phyloP scores from a whole-genome alignment of 2,113 vertebrate genomes.

The Herpailurus yagouaroundi region DNA sequence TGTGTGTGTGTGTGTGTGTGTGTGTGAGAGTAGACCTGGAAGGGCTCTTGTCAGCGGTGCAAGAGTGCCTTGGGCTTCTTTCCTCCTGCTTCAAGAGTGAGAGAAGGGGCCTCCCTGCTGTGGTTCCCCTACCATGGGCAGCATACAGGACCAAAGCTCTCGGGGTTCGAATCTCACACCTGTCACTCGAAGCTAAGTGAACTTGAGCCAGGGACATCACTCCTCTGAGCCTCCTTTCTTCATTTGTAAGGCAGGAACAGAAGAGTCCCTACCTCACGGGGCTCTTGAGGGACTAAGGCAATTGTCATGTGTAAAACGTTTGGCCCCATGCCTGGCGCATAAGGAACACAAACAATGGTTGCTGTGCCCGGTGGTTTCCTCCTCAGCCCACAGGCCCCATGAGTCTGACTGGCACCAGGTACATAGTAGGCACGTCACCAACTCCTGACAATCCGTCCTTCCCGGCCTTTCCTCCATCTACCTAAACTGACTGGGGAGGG shows the following conservation, averaged over 20 bases:
- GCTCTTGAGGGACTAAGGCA: neutral
- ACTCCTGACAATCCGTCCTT: rapidly evolving
- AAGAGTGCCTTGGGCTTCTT: neutral
- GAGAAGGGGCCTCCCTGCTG: neutral
- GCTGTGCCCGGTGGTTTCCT: neutral
- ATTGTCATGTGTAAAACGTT: rapidly evolving
- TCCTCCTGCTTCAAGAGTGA: neutral
- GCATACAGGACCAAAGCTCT: neutral
- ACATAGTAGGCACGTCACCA: rapidly evolving
- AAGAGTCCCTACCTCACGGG: neutral
- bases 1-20: too few relatives aligned
- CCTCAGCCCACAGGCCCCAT: rapidly evolving
- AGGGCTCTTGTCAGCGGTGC: neutral
- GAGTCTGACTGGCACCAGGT: neutral
- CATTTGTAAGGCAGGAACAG: neutral
- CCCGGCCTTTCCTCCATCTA: neutral
- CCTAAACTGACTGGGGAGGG: neutral
- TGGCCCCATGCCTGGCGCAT: neutral
- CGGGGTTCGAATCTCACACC: neutral
- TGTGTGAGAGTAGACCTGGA: rapidly evolving
- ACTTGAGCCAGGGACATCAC: neutral
- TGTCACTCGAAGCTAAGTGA: neutral
- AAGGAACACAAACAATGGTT: rapidly evolving
- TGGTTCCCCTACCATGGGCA: neutral
- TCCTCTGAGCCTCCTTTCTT: neutral